Percentiles rank a stretch among this genome's conserved stretches.
Conservation (phyloP, 2,797 vertebrate species). For the Cheirogaleus major region DNA sequence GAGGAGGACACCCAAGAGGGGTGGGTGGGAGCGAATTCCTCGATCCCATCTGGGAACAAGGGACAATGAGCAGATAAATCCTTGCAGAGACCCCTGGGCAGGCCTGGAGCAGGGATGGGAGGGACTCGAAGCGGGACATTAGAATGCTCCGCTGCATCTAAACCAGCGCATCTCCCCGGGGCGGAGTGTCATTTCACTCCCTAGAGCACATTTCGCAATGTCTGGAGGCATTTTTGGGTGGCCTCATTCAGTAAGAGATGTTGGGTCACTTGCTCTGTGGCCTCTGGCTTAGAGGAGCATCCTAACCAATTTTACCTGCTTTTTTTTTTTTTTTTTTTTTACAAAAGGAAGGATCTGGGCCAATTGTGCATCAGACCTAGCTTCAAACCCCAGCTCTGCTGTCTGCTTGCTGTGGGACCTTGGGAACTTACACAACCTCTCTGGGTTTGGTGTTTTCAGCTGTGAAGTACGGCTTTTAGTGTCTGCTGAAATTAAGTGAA, state of each 20-base stretch:
- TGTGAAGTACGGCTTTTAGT: neutral
- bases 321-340: neutral
- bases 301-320: neutral
- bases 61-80: neutral
- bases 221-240: neutral
- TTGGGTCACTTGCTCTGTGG: neutral
- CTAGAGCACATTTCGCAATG: neutral
- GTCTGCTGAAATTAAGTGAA: neutral
- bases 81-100: neutral
- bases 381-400: neutral
- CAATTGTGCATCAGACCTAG: neutral
- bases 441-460: neutral
- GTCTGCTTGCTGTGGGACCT: neutral
- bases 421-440: neutral
- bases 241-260: neutral
- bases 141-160: neutral
- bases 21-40: neutral
- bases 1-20: neutral
- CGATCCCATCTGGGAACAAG: too few relatives aligned
- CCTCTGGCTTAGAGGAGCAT: neutral
- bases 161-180: neutral
- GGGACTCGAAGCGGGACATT: fast-evolving
- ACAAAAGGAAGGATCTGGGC: neutral
- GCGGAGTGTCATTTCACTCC: neutral
- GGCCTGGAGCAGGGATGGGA: neutral